phyloP scores from a whole-genome alignment of 1,140 invertebrate genomes.

The Hylyphantes graminicola region DNA sequence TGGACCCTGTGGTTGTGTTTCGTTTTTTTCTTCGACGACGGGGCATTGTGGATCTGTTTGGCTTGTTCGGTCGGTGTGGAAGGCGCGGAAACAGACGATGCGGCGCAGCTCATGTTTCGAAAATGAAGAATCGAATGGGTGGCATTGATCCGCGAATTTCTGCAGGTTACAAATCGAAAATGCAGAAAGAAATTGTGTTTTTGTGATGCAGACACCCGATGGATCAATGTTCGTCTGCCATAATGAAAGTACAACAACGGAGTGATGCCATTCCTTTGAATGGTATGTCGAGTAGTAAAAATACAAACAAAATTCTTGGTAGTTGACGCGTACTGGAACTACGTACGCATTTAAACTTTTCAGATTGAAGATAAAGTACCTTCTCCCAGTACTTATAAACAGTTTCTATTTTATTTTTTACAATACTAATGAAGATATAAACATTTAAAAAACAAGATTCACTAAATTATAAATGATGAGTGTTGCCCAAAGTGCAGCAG shows the following conservation, averaged over 20 bases:
- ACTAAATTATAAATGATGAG: no score
- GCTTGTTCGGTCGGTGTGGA: constrained; percentile 55
- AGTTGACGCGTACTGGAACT: no score
- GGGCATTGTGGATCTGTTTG: constrained; percentile 38
- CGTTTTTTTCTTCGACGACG: constrained; percentile 37
- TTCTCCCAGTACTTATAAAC: no score
- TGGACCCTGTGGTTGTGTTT: constrained; percentile 71
- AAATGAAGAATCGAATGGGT: constrained; percentile 8
- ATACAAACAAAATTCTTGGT: no score
- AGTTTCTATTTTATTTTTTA: no score
- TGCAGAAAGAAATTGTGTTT: not conserved
- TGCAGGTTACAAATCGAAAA: not conserved
- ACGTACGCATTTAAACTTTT: no score
- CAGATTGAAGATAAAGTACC: no score
- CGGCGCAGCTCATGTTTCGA: constrained; percentile 35
- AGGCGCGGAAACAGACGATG: constrained; percentile 53
- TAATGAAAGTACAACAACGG: constrained; percentile 40
- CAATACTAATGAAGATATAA: no score
- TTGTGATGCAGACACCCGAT: not conserved
- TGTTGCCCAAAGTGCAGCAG: no score
- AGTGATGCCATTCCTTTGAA: constrained; percentile 11
- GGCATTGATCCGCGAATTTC: constrained; percentile 10
- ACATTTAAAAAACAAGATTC: no score
- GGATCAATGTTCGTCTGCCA: constrained; percentile 34
- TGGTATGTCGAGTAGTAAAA: no score